A percentile compares a stretch with the other conserved stretches of the same genome.
Evolutionary conservation across 2,113 vertebrate species (phyloP).

Genomic region (Axis porcinus): DNA sequence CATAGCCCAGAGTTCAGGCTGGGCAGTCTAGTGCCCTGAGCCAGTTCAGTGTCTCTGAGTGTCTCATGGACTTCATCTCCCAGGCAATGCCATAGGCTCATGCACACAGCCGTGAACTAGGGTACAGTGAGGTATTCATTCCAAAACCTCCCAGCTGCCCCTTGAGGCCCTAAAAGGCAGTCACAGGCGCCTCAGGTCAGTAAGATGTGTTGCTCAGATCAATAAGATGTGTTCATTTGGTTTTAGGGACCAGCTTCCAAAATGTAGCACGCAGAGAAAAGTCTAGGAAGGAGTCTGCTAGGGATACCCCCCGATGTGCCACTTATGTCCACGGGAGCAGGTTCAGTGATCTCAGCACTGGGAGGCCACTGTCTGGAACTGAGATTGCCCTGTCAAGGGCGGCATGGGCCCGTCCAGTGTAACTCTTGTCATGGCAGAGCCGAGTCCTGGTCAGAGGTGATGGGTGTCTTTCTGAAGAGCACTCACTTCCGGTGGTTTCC

Average conservation of each 20-base stretch:
- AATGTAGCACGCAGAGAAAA: not conserved
- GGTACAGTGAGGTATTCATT: not conserved
- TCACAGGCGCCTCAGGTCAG: not conserved
- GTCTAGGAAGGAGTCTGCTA: not conserved
- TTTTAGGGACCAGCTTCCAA: not conserved
- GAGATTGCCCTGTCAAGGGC: not conserved
- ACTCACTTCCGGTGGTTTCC: not conserved
- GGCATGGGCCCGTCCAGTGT: not conserved
- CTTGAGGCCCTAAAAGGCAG: not conserved
- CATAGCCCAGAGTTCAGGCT: not conserved
- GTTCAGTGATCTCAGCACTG: accelerated
- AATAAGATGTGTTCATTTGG: not conserved
- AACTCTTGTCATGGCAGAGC: not conserved
- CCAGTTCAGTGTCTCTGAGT: not conserved
- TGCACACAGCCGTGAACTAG: not conserved
- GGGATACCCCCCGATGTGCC: not conserved
- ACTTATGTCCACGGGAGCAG: not conserved
- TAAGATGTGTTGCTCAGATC: not conserved
- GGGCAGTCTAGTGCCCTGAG: not conserved
- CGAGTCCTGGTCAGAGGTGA: not conserved
- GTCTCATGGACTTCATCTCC: not conserved
- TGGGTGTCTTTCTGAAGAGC: not conserved
- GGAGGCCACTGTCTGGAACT: not conserved
- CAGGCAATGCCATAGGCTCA: not conserved
- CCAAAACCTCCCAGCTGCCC: not conserved